A percentile compares a stretch with the other conserved stretches of the same genome.
phyloP scores from a whole-genome alignment of 2,888 invertebrate genomes.

The Glomeris marginata region DNA sequence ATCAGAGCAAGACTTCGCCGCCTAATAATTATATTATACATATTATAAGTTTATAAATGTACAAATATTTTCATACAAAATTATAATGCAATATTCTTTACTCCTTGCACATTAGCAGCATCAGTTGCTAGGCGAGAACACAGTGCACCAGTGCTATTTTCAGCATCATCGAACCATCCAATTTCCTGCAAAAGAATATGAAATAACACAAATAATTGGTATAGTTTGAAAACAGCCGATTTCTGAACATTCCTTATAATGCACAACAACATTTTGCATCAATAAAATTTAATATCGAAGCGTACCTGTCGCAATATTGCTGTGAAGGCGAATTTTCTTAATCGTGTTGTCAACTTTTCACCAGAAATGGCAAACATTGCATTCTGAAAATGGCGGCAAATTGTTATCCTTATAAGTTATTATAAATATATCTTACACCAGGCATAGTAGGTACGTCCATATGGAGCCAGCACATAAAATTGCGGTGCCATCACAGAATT shows the following conservation, averaged over 20 bases:
- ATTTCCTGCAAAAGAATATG: conserved; percentile 39
- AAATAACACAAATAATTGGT: not conserved
- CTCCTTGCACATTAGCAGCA: conserved; percentile 60
- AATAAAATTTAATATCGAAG: no score
- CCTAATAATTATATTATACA: conserved; percentile 35
- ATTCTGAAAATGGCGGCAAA: no score
- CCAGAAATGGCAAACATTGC: conserved; percentile 57
- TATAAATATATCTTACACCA: no score
- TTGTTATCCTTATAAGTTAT: no score
- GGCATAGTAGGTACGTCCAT: no score
- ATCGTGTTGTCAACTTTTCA: conserved; percentile 56
- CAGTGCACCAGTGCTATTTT: conserved; percentile 52
- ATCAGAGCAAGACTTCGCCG: conserved; percentile 57
- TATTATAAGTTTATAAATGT: not conserved
- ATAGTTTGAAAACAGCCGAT: no score
- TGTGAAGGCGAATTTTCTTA: conserved; percentile 48
- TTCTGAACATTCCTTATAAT: no score
- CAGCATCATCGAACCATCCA: conserved; percentile 52
- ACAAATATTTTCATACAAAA: not conserved
- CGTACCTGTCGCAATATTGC: conserved; percentile 33
- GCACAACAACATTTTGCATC: no score
- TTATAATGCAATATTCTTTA: conserved; percentile 28
- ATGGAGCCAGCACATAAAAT: no score
- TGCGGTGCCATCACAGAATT: no score
- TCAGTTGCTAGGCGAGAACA: conserved; percentile 54